These are phyloP conservation scores for Chloropsis hardwickii DNA, from an alignment of 2,113 vertebrate genomes.

Conservation along the genomic window DNA sequence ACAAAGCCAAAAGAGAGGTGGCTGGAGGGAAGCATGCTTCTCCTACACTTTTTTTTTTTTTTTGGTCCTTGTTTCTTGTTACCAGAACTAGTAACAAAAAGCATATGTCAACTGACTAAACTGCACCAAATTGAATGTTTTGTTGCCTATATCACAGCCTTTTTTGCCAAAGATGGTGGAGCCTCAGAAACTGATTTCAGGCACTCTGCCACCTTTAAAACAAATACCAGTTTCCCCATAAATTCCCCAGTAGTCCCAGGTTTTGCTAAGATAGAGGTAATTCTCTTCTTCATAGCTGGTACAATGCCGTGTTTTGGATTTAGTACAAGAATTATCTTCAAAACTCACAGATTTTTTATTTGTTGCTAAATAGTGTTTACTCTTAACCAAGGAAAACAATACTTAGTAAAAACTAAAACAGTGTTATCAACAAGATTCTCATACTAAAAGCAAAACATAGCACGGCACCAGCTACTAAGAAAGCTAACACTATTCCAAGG, in stretches of 20 bases:
- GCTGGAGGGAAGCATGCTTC: rapidly evolving
- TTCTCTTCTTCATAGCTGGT: not conserved
- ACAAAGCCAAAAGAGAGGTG: rapidly evolving
- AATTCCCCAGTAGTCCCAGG: not conserved
- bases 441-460: not conserved
- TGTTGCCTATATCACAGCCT: not conserved
- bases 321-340: not conserved
- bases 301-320: not conserved
- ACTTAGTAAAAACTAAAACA: not conserved
- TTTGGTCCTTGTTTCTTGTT: not conserved
- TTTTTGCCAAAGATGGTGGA: not conserved
- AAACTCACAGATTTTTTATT: not conserved
- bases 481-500: not conserved
- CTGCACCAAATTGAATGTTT: not conserved
- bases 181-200: not conserved
- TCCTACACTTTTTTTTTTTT: not conserved
- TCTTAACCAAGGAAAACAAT: not conserved
- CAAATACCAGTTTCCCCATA: not conserved
- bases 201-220: not conserved
- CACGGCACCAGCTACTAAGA: not conserved
- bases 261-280: not conserved
- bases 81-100: not conserved
- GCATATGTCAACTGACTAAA: not conserved
- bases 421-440: not conserved
- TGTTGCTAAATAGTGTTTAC: not conserved